A percentile compares a stretch with the other conserved stretches of the same genome.
Conservation (phyloP, 2,113 vertebrate genomes). For the Lagopus leucura region DNA sequence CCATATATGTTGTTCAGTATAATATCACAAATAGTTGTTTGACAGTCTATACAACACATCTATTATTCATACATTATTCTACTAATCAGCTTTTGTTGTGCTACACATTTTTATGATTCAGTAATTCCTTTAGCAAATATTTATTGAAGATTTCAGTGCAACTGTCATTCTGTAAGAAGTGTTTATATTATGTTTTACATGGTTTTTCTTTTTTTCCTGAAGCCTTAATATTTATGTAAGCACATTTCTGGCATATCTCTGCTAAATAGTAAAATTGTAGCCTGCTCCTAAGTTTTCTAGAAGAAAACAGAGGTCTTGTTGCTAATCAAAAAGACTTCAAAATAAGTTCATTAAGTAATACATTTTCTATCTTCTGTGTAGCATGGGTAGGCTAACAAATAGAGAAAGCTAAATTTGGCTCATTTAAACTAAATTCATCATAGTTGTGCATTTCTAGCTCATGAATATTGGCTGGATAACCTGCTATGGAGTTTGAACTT, state of each 20-base stretch:
- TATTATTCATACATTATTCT: background rate
- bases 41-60: background rate
- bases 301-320: background rate
- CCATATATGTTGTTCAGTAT: background rate
- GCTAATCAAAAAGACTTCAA: background rate
- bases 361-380: background rate
- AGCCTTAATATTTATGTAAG: background rate
- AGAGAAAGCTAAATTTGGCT: background rate
- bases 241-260: background rate
- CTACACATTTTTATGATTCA: background rate
- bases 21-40: background rate
- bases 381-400: background rate
- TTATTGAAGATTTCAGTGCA: background rate
- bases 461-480: background rate
- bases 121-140: conserved; percentile 4
- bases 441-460: background rate
- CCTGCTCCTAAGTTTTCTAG: background rate
- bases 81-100: background rate
- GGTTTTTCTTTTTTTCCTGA: background rate
- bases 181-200: background rate
- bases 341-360: background rate
- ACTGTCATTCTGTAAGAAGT: background rate
- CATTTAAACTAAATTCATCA: background rate
- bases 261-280: background rate
- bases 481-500: background rate